These are phyloP conservation scores for Catocala nupta DNA, from an alignment of 2,888 invertebrate genomes.

Conservation along the genomic window DNA sequence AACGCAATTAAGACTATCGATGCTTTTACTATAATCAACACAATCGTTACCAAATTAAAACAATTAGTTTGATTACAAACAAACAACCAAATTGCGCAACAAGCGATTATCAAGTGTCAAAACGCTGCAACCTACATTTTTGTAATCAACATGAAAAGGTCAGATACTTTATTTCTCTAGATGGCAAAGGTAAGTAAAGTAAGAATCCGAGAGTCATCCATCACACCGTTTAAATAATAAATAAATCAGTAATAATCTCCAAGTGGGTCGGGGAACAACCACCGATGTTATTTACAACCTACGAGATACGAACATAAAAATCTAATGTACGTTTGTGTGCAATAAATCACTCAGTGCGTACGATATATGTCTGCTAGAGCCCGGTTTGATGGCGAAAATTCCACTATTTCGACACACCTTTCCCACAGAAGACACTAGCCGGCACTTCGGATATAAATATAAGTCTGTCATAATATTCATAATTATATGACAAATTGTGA, in stretches of 20 bases:
- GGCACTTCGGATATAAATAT: constrained; percentile 38
- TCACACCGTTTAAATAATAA: constrained; percentile 78
- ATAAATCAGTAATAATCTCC: constrained; percentile 80
- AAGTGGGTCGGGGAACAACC: constrained; percentile 63
- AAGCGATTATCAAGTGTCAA: constrained; percentile 46
- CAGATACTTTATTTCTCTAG: constrained; percentile 36
- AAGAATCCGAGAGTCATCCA: constrained; percentile 61
- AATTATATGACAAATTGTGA: constrained; percentile 63
- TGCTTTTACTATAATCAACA: constrained; percentile 38
- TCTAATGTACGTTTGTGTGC: constrained; percentile 73
- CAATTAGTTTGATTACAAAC: constrained; percentile 48
- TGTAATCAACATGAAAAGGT: constrained; percentile 46
- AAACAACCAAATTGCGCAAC: constrained; percentile 45
- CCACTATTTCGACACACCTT: constrained; percentile 72
- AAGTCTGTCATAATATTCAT: constrained; percentile 52
- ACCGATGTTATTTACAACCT: constrained; percentile 78
- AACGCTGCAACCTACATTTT: constrained; percentile 44
- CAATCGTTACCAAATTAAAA: constrained; percentile 42
- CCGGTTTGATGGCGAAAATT: constrained; percentile 75
- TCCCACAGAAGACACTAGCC: constrained; percentile 65
- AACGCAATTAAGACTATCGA: constrained; percentile 41
- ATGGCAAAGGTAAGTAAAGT: constrained; percentile 49
- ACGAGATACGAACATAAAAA: constrained; percentile 79
- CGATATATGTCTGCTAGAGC: constrained; percentile 46
- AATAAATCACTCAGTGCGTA: constrained; percentile 71